Evolutionary conservation across 2,113 vertebrate species (phyloP).

Genomic region (Otus sunia): DNA sequence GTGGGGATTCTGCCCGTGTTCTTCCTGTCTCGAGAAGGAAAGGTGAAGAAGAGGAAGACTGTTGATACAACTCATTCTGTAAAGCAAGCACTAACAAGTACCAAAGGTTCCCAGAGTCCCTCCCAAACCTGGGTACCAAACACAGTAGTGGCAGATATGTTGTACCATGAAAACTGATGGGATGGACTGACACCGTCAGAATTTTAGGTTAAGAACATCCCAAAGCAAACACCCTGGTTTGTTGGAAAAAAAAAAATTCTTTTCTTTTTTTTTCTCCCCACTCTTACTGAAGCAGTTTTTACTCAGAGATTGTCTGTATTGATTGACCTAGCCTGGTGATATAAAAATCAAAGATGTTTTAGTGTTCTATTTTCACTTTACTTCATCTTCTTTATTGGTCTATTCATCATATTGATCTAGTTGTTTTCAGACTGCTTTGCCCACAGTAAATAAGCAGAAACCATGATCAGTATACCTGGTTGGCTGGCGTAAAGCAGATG

Average conservation of each 20-base stretch:
- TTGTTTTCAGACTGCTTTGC: not conserved
- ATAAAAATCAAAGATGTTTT: not conserved
- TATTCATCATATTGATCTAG: not conserved
- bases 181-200: not conserved
- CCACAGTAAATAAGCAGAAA: not conserved
- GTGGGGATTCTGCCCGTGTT: not conserved
- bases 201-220: not conserved
- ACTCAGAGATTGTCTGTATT: not conserved
- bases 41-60: not conserved
- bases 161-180: not conserved
- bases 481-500: not conserved
- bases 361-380: not conserved
- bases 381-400: not conserved
- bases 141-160: not conserved
- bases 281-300: not conserved
- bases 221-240: not conserved
- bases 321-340: not conserved
- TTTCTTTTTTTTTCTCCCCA: not conserved
- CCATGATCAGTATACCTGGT: rapidly evolving
- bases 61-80: not conserved
- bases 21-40: no score
- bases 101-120: not conserved
- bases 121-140: not conserved
- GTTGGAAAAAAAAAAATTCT: not conserved
- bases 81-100: not conserved